phyloP scores from a whole-genome alignment of 2,113 vertebrate genomes.

The Cyanoderma ruficeps region DNA sequence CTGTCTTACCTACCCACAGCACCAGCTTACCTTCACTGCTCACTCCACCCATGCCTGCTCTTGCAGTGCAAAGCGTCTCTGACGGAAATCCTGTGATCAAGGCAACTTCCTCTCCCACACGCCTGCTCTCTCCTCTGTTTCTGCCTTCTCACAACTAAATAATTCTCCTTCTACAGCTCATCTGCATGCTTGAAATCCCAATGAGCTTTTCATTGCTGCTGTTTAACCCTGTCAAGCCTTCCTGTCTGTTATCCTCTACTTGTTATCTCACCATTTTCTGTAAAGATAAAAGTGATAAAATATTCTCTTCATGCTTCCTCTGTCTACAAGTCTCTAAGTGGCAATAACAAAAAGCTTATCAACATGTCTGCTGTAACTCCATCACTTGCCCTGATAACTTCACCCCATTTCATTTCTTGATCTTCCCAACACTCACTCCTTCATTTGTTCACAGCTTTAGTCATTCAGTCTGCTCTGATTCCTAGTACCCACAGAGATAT shows the following conservation, averaged over 20 bases:
- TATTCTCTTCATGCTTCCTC: neutral
- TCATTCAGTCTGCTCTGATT: neutral
- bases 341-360: neutral
- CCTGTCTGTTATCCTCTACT: neutral
- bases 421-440: neutral
- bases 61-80: neutral
- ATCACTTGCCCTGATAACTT: neutral
- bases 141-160: neutral
- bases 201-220: neutral
- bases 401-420: neutral
- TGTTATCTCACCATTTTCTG: neutral
- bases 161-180: neutral
- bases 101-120: constrained; percentile 29
- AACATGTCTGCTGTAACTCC: neutral
- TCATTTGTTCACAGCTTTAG: neutral
- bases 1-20: neutral
- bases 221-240: neutral
- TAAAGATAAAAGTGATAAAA: neutral
- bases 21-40: neutral
- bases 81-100: constrained; percentile 45
- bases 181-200: neutral
- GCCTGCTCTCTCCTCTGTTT: constrained; percentile 1
- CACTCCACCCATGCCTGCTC: neutral
- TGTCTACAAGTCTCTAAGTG: neutral
- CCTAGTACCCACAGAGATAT: neutral